Conservation (phyloP, 2,113 vertebrate species). For the Dermatemys mawii region DNA sequence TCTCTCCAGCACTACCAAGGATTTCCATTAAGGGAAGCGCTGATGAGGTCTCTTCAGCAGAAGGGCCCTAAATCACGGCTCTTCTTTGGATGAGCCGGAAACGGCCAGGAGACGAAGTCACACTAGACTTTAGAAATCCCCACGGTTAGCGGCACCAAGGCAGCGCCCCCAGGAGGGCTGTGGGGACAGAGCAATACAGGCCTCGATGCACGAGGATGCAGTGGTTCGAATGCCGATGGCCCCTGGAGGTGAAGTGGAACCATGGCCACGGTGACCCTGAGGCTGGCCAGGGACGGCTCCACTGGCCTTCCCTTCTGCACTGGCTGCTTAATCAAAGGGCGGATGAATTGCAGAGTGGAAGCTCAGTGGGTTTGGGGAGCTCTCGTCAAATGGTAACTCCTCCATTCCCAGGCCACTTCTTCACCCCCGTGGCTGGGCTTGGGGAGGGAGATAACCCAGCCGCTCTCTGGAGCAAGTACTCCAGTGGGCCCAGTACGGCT, state of each 20-base stretch:
- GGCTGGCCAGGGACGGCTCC: neutral
- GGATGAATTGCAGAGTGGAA: neutral
- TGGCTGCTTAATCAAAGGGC: neutral
- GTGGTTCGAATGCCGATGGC: neutral
- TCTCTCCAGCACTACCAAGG: rapidly evolving
- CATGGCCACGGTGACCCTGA: no score
- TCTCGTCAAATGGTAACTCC: neutral
- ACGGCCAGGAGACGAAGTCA: neutral
- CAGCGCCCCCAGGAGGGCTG: no score
- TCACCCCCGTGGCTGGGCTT: neutral
- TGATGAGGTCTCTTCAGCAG: neutral
- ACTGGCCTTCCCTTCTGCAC: neutral
- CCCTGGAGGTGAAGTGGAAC: no score
- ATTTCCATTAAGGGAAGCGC: neutral
- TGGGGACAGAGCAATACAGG: neutral
- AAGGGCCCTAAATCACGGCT: neutral
- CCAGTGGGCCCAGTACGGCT: neutral
- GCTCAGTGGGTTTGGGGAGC: neutral
- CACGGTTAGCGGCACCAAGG: constrained; percentile 42
- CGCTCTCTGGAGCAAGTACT: neutral
- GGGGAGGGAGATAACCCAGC: neutral
- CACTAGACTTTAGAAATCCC: constrained; percentile 53
- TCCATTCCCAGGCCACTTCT: neutral
- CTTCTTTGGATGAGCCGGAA: neutral
- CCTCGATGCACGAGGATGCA: neutral